These are phyloP conservation scores for Ceratitis capitata DNA, from an alignment of 1,140 invertebrate species.

Conservation along the genomic window DNA sequence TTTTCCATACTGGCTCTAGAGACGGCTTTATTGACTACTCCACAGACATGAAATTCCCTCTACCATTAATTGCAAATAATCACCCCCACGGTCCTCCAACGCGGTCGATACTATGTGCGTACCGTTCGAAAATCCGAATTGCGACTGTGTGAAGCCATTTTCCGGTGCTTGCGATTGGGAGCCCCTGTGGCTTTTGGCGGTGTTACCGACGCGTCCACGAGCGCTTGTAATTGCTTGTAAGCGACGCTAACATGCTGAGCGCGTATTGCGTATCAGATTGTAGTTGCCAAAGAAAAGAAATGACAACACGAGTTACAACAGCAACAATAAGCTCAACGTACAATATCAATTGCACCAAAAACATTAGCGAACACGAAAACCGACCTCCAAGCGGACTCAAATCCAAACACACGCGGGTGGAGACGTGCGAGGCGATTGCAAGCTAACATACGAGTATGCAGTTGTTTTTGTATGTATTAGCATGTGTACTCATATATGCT, in stretches of 20 bases:
- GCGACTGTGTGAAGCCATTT: background rate
- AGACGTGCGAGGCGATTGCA: background rate
- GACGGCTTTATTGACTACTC: background rate
- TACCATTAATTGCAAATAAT: background rate
- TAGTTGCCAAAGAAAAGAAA: background rate
- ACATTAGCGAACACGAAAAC: background rate
- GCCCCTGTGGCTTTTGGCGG: background rate
- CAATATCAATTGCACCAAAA: slow-evolving; percentile 14
- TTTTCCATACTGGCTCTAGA: too few species aligned
- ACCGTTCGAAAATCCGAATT: background rate
- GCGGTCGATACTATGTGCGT: background rate
- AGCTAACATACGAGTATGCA: background rate
- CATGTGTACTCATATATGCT: background rate
- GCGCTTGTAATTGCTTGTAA: slow-evolving; percentile 35
- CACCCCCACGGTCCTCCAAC: background rate
- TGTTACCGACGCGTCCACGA: background rate
- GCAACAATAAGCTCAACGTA: background rate
- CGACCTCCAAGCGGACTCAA: slow-evolving; percentile 11
- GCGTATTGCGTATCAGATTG: background rate
- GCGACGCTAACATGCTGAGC: slow-evolving; percentile 32
- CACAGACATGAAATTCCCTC: too few species aligned
- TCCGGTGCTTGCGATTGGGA: background rate
- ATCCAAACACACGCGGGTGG: background rate
- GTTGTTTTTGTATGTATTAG: background rate
- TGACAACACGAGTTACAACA: background rate